Evolutionary conservation across 1,140 invertebrate species (phyloP), one percentile per base, ranked within the genome.

Genomic region (Pantala flavescens): DNA sequence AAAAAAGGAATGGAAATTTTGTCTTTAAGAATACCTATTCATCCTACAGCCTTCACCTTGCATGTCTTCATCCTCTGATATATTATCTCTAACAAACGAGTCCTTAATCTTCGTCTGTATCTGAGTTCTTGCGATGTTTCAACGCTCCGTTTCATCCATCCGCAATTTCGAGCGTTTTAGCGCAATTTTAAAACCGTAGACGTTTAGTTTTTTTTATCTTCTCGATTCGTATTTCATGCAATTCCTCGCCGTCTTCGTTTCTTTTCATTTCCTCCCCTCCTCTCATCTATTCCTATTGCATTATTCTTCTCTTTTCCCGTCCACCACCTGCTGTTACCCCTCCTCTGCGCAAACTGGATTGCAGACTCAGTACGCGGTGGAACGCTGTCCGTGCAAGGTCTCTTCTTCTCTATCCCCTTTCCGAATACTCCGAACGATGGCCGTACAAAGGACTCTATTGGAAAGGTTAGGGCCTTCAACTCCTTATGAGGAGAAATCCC

Each of bases 401-500:
- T 36, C 28, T 63, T 63, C 49, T 21, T 63, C 49, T 7, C 5
- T 19, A 3, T 12, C 3, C n/a, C 49, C 49, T 21, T 63, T 63
- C 12, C 49, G 14, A 63, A 19, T 63, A 63, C 49, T 21, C 49
- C n/a, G 49, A 63, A 12, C 49, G 49, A 63, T 63, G 49, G 49
- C 14, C 49, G 49, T 21, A 63, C 49, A 63, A 63, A 63, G 49
- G 49, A 21, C 49, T 63, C 49, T 21, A 63, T 63, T 63, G 49
- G 49, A 63, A 12, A 63, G 49, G 49, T 63, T 63, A 63, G 49
- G 49, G 49, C 49, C 49, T 21, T 21, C 14, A 19, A 16, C 49
- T 63, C 49, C 49, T 63, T 63, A 63, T 63, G 49, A 63, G 49
- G 49, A 16, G n/a, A 63, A 63, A 63, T 63, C 49, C 49, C 49